Base-by-base conservation (phyloP, 2,113 vertebrate species). In the Siphamia tubifer region DNA sequence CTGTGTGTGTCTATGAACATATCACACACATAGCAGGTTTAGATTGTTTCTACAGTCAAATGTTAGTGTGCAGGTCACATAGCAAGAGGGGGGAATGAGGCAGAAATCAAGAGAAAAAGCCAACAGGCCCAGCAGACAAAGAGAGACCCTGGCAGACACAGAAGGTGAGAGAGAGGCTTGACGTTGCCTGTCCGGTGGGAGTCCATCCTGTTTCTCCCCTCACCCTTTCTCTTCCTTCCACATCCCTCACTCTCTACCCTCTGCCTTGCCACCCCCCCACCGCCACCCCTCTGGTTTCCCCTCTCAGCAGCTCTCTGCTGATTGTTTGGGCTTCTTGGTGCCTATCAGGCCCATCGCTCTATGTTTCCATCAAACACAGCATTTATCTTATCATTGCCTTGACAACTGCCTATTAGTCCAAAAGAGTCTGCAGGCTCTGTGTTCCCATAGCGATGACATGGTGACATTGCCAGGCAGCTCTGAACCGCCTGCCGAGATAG, bases 371-470 rank as follows among this genome's bases (percentile, higher is more conserved):
- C 89, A 91, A 86, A 90, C 81, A 58, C 77, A 79, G 78, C 90
- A 88, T 90, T 92, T 89, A 90, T 92, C 89, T 91, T 90, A 91
- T 93, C 91, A 91, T 89, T 86, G 87, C 80, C 86, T 81, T 91
- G 90, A 92, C 91, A 91, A 91, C 88, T 85, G 89, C 89, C 90
- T 92, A 91, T 91, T 92, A 91, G 87, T 88, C 82, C 81, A 75
- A 82, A 82, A 80, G 83, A 86, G 84, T 69, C 87, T 67, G 72
- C 54, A 5, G 78, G 73, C 73, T 63, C 73, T 25, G 71, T 68
- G 79, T 82, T 86, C 82, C 88, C 83, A 87, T 89, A 82, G 75
- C 78, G 88, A 90, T 92, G 91, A 92, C 91, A 91, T 70, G 45
- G 88, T 89, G 88, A 92, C 90, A 91, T 86, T 91, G 87, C 89